phyloP scores from a whole-genome alignment of 2,113 vertebrate species.

The Sceloporus tristichus region DNA sequence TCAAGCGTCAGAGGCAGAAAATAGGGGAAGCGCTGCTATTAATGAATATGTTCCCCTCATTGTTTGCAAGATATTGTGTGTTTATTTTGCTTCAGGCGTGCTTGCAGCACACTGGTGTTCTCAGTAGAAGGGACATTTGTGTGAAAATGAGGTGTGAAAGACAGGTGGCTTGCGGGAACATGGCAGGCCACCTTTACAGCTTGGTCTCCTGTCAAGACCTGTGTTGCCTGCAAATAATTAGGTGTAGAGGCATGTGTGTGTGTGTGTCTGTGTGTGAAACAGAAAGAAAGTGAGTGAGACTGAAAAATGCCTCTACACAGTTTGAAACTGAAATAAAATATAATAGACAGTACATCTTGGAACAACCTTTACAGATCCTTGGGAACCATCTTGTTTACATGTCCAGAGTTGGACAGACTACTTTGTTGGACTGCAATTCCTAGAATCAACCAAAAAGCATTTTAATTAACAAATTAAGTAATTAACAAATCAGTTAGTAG shows the following conservation, averaged over 20 bases:
- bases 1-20: slow-evolving; percentile 14
- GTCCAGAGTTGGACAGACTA: not conserved
- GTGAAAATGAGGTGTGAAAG: slow-evolving; percentile 34
- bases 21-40: slow-evolving; percentile 4
- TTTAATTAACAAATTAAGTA: too few species aligned
- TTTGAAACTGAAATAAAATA: not conserved
- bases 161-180: not conserved
- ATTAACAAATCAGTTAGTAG: too few species aligned
- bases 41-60: slow-evolving; percentile 28
- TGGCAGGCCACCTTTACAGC: not conserved
- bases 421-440: not conserved
- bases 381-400: not conserved
- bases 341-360: not conserved
- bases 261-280: too few species aligned
- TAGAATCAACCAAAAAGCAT: too few species aligned
- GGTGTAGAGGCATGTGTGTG: not conserved
- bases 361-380: not conserved
- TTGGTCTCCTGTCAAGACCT: not conserved
- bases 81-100: slow-evolving; percentile 25
- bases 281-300: not conserved
- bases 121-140: slow-evolving; percentile 19
- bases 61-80: not conserved
- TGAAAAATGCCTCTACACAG: not conserved
- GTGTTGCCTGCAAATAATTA: slow-evolving; percentile 20
- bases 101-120: slow-evolving; percentile 6